Evolutionary conservation across 2,888 invertebrate species (phyloP).

Genomic region (Drosophila falleni): DNA sequence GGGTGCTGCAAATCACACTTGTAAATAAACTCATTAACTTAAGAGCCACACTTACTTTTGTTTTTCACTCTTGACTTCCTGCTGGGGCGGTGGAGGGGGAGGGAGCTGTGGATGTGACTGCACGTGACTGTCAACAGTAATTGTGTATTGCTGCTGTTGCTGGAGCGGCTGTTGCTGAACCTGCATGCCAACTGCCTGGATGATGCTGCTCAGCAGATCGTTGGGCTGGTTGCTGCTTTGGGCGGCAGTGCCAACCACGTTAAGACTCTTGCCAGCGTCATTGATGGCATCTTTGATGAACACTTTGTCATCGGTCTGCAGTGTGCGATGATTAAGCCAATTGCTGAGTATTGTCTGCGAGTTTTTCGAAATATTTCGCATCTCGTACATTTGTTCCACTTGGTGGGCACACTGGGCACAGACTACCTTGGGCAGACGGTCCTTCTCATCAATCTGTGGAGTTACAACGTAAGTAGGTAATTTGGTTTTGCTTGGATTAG

Average conservation of each 20-base stretch:
- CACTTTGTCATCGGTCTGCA: constrained; percentile 88
- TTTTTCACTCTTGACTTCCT: constrained; percentile 76
- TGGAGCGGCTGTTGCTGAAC: constrained; percentile 74
- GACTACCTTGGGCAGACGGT: constrained; percentile 89
- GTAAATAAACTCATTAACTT: background rate
- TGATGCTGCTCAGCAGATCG: constrained; percentile 84
- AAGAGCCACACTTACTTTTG: constrained; percentile 76
- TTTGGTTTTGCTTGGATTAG: background rate
- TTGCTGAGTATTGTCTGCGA: constrained; percentile 89
- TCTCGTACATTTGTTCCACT: constrained; percentile 88
- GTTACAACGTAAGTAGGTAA: constrained; percentile 45
- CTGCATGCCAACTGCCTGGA: constrained; percentile 85
- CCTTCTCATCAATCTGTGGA: constrained; percentile 88
- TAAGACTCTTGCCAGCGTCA: constrained; percentile 75
- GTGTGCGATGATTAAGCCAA: constrained; percentile 88
- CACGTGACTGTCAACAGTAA: constrained; percentile 82
- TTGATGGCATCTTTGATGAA: constrained; percentile 87
- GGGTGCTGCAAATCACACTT: constrained; percentile 62
- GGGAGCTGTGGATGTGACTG: constrained; percentile 44
- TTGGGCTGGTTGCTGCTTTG: constrained; percentile 57
- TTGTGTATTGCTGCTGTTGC: constrained; percentile 83
- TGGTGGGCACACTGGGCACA: constrained; percentile 88
- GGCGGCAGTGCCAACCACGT: constrained; percentile 55
- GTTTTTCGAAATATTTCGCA: constrained; percentile 88
- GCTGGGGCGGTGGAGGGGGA: constrained; percentile 20